Conservation (phyloP, 2,797 vertebrate genomes). For the Rhabdomys pumilio region DNA sequence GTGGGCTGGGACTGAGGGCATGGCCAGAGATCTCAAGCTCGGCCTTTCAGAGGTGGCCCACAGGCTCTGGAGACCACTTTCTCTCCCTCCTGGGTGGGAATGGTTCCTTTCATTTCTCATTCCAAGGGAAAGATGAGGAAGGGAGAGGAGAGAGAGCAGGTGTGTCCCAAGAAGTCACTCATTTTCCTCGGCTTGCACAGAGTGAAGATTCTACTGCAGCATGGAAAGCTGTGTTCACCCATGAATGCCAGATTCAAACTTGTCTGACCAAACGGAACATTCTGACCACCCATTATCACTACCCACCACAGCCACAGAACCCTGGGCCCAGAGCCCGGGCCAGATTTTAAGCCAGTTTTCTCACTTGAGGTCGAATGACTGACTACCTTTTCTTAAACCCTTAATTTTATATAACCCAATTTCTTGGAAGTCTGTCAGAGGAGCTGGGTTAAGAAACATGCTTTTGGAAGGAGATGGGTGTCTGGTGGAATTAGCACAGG, state of each 20-base stretch:
- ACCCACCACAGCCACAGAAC: neutral
- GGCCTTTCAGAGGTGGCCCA: neutral
- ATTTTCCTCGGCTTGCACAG: neutral
- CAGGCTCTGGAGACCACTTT: neutral
- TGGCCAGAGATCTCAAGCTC: no score
- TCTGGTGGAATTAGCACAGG: neutral
- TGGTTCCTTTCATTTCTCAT: neutral
- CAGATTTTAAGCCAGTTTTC: constrained; percentile 3
- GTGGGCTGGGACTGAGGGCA: no score
- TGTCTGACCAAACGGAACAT: neutral
- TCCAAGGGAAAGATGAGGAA: neutral
- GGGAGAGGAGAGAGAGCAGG: no score
- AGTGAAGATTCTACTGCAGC: neutral
- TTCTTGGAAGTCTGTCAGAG: constrained; percentile 26
- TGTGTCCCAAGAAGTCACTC: neutral
- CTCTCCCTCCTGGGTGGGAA: neutral
- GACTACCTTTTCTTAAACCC: neutral
- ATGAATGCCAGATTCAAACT: neutral
- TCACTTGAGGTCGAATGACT: constrained; percentile 6
- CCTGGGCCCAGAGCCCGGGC: neutral
- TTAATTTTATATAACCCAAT: constrained; percentile 44
- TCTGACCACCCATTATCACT: no score
- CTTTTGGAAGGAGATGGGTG: neutral
- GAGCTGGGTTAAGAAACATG: neutral
- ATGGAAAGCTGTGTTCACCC: neutral